Base-by-base conservation (phyloP, 2,797 vertebrate species). In the Cuniculus paca region DNA sequence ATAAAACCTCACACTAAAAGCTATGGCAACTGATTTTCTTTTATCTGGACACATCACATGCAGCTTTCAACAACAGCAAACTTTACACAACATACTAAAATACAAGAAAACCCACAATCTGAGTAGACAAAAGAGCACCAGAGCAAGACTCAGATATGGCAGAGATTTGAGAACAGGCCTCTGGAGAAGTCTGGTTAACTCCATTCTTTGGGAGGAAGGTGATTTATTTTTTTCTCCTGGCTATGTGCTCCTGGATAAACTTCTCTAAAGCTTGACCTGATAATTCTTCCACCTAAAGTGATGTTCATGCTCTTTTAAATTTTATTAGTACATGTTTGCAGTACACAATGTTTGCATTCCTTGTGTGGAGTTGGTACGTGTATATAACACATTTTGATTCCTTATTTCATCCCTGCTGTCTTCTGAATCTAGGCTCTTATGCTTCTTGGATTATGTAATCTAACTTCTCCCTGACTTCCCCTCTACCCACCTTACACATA, bases 241-340 rank as follows among this genome's bases (percentile, higher is more conserved):
- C 36, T 28, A 9, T 34, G 13, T 22, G 61, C n/a, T 82, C 42
- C 45, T 20, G 13, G 2, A 63, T 28, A 54, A 56, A 6, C 39
- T 74, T 79, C 60, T 92, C 60, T 86, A 48, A 95, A 88, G 45
- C 36, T 63, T 22, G 13, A 81, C 70, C 65, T 95, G 60, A 26
- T 36, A 6, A 80, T 80, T 72, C 54, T 72, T 75, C n/a, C 7
- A 6, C 9, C 26, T 39, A 56, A 91, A 83, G 22, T 72, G 52
- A 61, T 26, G 31, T 5, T 36, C 56, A 45, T 0, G 9, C 9
- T 58, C 14, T 79, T 92, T 87, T 83, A 78, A 87, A 20, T 70
- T 72, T 12, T 72, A 72, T 72, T 42, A 72, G 22, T 42, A 72
- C 22, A 26, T 26, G 22, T 72, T 72, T 72, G 9, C 39, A 42